These are phyloP conservation scores for Glaucopsyche alexis DNA, from an alignment of 2,888 invertebrate species.

Conservation along the genomic window DNA sequence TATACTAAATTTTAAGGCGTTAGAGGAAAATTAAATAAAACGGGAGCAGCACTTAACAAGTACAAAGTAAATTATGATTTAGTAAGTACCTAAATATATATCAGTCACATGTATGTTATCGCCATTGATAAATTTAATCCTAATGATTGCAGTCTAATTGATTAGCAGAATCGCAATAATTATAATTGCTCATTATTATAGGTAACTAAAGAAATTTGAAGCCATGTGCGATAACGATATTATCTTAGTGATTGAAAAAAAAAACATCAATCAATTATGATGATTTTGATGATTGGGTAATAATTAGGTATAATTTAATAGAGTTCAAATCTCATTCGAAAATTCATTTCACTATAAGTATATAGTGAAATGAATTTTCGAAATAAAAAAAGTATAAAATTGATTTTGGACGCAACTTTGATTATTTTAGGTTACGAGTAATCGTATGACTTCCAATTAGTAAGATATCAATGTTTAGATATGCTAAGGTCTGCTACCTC, in stretches of 20 bases:
- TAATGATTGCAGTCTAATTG: slow-evolving; percentile 44
- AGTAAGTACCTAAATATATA: neutral
- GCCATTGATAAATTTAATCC: slow-evolving; percentile 46
- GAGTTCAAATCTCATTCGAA: neutral
- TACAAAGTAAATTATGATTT: neutral
- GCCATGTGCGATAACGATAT: neutral
- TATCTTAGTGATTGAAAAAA: neutral
- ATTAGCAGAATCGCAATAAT: slow-evolving; percentile 27
- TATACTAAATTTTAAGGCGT: neutral
- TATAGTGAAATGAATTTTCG: no score
- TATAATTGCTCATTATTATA: slow-evolving; percentile 11
- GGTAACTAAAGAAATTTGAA: neutral
- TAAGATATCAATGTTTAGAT: slow-evolving; percentile 20
- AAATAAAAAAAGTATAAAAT: neutral
- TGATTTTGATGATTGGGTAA: neutral
- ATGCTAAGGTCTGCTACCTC: slow-evolving; percentile 21
- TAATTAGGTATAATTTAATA: neutral
- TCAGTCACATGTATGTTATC: slow-evolving; percentile 29
- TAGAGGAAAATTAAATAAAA: neutral
- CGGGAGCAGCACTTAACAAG: neutral
- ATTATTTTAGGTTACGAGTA: neutral
- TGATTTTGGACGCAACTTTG: neutral
- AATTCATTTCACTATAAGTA: no score
- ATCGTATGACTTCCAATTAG: neutral
- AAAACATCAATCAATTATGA: no score